phyloP scores from a whole-genome alignment of 2,888 invertebrate genomes.

The Pseudeuparius sepicola region DNA sequence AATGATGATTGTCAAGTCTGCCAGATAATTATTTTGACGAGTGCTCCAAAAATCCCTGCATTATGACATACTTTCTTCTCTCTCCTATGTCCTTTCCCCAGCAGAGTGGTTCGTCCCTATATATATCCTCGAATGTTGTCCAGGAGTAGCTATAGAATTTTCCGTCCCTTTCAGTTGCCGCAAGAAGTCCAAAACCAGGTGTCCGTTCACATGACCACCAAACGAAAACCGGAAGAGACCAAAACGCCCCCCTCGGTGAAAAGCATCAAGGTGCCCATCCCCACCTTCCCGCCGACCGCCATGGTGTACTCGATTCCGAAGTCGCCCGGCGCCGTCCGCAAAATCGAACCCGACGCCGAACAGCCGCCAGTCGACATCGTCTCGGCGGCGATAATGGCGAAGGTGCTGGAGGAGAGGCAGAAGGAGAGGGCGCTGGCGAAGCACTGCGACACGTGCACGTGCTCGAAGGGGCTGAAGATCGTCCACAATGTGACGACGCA shows the following conservation, averaged over 20 bases:
- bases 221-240: constrained; percentile 41
- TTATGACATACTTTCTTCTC: too few relatives aligned
- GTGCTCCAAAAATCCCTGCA: constrained; percentile 1
- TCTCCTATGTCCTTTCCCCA: too few relatives aligned
- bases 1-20: not conserved
- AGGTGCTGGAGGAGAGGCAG: constrained; percentile 80
- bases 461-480: constrained; percentile 45
- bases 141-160: not conserved
- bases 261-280: constrained; percentile 64
- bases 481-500: constrained; percentile 48
- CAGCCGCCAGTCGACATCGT: constrained; percentile 60
- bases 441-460: constrained; percentile 76
- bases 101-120: too few relatives aligned
- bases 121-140: too few relatives aligned
- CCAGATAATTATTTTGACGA: constrained; percentile 1
- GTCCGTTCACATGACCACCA: constrained; percentile 61
- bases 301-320: constrained; percentile 62
- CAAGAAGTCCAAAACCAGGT: constrained; percentile 87
- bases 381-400: constrained; percentile 84
- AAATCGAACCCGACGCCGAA: constrained; percentile 44
- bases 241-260: constrained; percentile 41
- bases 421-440: constrained; percentile 66
- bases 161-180: constrained; percentile 60
- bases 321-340: constrained; percentile 35
- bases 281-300: constrained; percentile 75